Percentiles rank a stretch among this genome's conserved stretches.
These are phyloP conservation scores for Callionymus lyra DNA, from an alignment of 2,113 vertebrate species.

Conservation along the genomic window DNA sequence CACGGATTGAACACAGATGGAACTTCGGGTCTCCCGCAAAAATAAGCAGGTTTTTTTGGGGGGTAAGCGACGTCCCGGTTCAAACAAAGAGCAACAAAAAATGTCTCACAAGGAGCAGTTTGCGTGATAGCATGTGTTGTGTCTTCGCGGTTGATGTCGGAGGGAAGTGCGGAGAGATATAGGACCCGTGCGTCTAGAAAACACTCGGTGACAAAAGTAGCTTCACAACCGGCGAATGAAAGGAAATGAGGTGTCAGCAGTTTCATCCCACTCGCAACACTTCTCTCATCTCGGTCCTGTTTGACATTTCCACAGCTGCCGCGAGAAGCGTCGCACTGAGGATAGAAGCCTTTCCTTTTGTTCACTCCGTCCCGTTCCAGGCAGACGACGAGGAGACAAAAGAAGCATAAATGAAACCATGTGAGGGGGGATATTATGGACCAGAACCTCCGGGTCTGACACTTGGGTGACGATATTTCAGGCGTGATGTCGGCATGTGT, in stretches of 20 bases:
- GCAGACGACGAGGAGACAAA: constrained; percentile 40
- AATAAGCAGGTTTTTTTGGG: constrained; percentile 44
- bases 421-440: constrained; percentile 36
- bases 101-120: constrained; percentile 51
- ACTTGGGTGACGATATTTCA: constrained; percentile 26
- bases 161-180: constrained; percentile 50
- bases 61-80: constrained; percentile 41
- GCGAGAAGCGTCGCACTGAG: constrained; percentile 35
- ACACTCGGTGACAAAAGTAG: constrained; percentile 60
- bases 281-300: constrained; percentile 55
- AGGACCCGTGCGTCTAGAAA: constrained; percentile 49
- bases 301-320: constrained; percentile 60
- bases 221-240: constrained; percentile 54
- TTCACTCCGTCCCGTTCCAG: constrained; percentile 47
- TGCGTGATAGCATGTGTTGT: constrained; percentile 56
- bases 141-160: constrained; percentile 51
- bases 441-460: constrained; percentile 23
- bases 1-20: constrained; percentile 34
- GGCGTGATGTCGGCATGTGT: constrained; percentile 32
- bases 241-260: constrained; percentile 65
- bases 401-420: constrained; percentile 52
- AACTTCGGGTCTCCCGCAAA: constrained; percentile 35
- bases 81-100: constrained; percentile 56
- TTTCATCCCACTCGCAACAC: constrained; percentile 54
- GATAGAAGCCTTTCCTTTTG: constrained; percentile 41